Conservation (phyloP, 1,140 invertebrate genomes). For the Zaprionus nigranus region DNA sequence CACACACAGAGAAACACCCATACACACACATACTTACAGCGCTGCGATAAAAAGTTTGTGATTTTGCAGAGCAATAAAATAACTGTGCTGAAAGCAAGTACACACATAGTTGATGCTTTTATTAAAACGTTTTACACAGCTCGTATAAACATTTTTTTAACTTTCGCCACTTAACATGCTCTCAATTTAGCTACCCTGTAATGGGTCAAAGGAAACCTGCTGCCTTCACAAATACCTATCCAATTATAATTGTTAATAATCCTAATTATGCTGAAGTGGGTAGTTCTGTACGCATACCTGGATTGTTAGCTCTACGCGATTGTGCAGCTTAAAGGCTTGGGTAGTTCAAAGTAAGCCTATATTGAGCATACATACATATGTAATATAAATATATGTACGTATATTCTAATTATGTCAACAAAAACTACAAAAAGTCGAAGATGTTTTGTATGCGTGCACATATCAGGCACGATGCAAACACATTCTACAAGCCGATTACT, state of each 20-base stretch:
- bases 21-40: slow-evolving; percentile 23
- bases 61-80: slow-evolving; percentile 78
- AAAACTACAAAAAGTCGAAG: too few relatives aligned
- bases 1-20: slow-evolving; percentile 28
- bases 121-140: slow-evolving; percentile 77
- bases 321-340: too few relatives aligned
- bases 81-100: slow-evolving; percentile 71
- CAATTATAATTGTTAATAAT: slow-evolving; percentile 5
- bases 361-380: too few relatives aligned
- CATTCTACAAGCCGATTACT: too few relatives aligned
- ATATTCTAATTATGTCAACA: too few relatives aligned
- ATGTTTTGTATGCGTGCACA: too few relatives aligned
- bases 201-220: slow-evolving; percentile 22
- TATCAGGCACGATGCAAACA: too few relatives aligned
- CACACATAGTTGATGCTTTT: slow-evolving; percentile 72
- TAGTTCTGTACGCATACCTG: neutral
- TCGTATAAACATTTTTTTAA: slow-evolving; percentile 64
- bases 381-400: too few relatives aligned
- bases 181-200: slow-evolving; percentile 53
- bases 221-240: neutral
- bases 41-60: slow-evolving; percentile 73
- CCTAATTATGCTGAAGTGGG: neutral
- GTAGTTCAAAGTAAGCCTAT: too few relatives aligned
- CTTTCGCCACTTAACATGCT: slow-evolving; percentile 61
- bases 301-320: too few relatives aligned